Percentiles rank a stretch among this genome's conserved stretches.
Evolutionary conservation across 2,888 invertebrate species (phyloP).

Genomic region (Hirudinaria manillensis): DNA sequence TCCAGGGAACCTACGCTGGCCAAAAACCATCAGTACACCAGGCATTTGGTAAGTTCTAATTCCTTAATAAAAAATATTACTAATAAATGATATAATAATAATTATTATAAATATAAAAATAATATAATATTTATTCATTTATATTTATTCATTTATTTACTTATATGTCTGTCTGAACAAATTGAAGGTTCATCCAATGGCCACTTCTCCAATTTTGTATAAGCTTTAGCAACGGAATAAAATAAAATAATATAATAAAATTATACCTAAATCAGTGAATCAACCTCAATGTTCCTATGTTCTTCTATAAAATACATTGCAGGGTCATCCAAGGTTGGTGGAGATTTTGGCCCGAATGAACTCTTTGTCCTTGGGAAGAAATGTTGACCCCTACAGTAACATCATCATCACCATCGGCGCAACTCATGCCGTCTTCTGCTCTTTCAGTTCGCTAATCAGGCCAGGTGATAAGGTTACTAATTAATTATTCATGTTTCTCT

Average conservation of each 20-base stretch:
- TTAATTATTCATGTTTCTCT: neutral
- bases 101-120: too few relatives aligned
- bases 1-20: neutral
- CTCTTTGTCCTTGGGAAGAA: constrained; percentile 67
- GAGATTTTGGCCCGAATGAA: constrained; percentile 77
- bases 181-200: too few relatives aligned
- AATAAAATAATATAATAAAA: too few relatives aligned
- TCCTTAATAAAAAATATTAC: neutral
- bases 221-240: too few relatives aligned
- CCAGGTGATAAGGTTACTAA: constrained; percentile 61
- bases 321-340: constrained; percentile 84
- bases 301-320: neutral
- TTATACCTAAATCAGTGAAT: too few relatives aligned
- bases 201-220: neutral
- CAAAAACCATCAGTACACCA: neutral
- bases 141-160: too few relatives aligned
- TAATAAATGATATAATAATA: neutral
- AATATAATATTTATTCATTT: too few relatives aligned
- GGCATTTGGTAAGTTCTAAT: neutral
- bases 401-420: constrained; percentile 85
- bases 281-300: too few relatives aligned
- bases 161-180: too few relatives aligned
- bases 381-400: constrained; percentile 78
- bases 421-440: constrained; percentile 82
- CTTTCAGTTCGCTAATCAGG: constrained; percentile 79